phyloP scores from a whole-genome alignment of 92 coral and sea anemone species.

The Epizoanthus scotinus region DNA sequence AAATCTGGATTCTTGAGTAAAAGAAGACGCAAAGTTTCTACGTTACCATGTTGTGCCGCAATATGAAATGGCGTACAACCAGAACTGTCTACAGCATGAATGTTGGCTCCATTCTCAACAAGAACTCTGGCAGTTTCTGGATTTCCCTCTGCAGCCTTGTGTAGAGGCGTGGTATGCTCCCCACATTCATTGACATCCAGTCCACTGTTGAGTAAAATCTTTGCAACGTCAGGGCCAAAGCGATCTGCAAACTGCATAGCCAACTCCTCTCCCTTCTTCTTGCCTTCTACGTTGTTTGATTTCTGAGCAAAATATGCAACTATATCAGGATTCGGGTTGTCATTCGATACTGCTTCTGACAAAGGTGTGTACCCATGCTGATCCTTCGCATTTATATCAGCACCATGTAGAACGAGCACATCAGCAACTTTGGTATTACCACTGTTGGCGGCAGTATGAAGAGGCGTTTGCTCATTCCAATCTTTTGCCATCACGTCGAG shows the following conservation, averaged over 20 bases:
- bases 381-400: slow-evolving; percentile 4
- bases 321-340: too few relatives aligned
- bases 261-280: not conserved
- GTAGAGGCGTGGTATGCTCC: not conserved
- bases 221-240: slow-evolving; percentile 2
- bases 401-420: slow-evolving; percentile 28
- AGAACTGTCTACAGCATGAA: not conserved
- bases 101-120: slow-evolving; percentile 20
- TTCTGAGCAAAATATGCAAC: slow-evolving; percentile 36
- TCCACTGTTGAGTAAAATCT: slow-evolving; percentile 18
- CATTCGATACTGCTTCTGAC: not conserved
- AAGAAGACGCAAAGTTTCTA: slow-evolving; percentile 11
- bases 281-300: not conserved
- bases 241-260: not conserved
- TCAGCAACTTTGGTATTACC: slow-evolving; percentile 26
- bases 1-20: not conserved
- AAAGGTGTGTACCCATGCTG: slow-evolving; percentile 15
- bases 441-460: slow-evolving; percentile 21
- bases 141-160: not conserved
- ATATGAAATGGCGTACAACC: slow-evolving; percentile 16
- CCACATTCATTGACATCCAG: not conserved
- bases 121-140: slow-evolving; percentile 17
- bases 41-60: slow-evolving; percentile 13
- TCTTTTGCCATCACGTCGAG: slow-evolving; percentile 26
- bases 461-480: slow-evolving; percentile 6